Percentiles rank a stretch among this genome's conserved stretches.
phyloP scores from a whole-genome alignment of 2,888 invertebrate species.

The Portevinia maculata region DNA sequence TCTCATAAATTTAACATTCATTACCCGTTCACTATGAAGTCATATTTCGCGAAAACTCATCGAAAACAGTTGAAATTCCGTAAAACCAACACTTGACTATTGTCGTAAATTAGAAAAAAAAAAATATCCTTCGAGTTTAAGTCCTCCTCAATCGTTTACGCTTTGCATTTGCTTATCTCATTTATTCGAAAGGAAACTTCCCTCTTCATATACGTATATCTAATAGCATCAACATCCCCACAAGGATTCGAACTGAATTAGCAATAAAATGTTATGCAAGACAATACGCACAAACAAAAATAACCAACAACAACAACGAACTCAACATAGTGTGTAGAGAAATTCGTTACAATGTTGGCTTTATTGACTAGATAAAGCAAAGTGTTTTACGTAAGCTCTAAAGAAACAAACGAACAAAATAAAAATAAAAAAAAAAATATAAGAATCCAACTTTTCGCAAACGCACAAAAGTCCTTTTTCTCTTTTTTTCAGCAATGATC shows the following conservation, averaged over 20 bases:
- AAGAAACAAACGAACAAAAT: slow-evolving; percentile 4
- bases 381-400: slow-evolving; percentile 70
- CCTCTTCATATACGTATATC: slow-evolving; percentile 9
- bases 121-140: slow-evolving; percentile 55
- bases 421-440: slow-evolving; percentile 6
- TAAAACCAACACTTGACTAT: slow-evolving; percentile 55
- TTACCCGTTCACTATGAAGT: slow-evolving; percentile 31
- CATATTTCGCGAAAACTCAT: slow-evolving; percentile 51
- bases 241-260: slow-evolving; percentile 59
- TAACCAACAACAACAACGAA: slow-evolving; percentile 14
- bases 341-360: slow-evolving; percentile 55
- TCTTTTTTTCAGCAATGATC: neutral
- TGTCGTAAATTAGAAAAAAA: slow-evolving; percentile 55
- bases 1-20: slow-evolving; percentile 68
- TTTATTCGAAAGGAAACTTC: slow-evolving; percentile 5
- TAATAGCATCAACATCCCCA: slow-evolving; percentile 48
- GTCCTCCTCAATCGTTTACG: slow-evolving; percentile 66
- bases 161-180: slow-evolving; percentile 50
- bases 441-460: slow-evolving; percentile 26
- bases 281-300: slow-evolving; percentile 37
- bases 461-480: slow-evolving; percentile 50
- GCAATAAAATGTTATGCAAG: slow-evolving; percentile 65
- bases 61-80: slow-evolving; percentile 21
- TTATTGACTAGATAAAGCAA: slow-evolving; percentile 67
- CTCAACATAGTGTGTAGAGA: slow-evolving; percentile 33